Evolutionary conservation across 1,140 invertebrate genomes (phyloP), one percentile per base, ranked within the genome.

Genomic region (Apis mellifera): DNA sequence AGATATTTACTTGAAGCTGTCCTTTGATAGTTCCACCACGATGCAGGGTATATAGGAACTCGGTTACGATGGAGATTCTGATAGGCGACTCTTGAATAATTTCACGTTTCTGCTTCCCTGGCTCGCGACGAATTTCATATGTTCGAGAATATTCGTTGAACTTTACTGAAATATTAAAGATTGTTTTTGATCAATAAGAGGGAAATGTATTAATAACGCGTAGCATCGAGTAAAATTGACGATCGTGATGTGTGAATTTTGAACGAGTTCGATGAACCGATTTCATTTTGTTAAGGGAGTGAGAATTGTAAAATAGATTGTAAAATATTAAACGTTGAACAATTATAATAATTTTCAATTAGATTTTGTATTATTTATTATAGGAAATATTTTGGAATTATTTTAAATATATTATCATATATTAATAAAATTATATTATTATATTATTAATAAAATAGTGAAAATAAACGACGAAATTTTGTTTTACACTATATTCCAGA

Each of bases 71-170:
- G 50, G 23, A 70, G 50, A 70, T 23, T 54, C 68, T 70, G 68
- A 70, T 70, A 70, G 68, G 42, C 50, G 50, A 5, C 68, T 54
- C 13, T 50, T 70, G 68, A 70, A 70, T 70, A 70, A 70, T 70
- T 70, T 70, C 26, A n/a, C 13, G 26, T 64, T 32, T 48, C 65
- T 48, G 32, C 42, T 48, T 68, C 68, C 68, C n/a, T 17, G 21
- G 23, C 13, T 69, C 3, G 11, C 32, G 48, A n/a, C 42, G 19
- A n/a, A 52, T 69, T 52, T 69, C 68, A 13, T 69, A 26, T 7
- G 23, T 70, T 55, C 19, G 21, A 50, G 21, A 52, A 54, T 54
- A 15, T 55, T 54, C 68, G 68, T 23, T 69, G 42, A 52, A 52
- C 32, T 52, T 69, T 23, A 15, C 68, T 7, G 15, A 55, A 55